These are phyloP conservation scores for Phenganax stokvisi DNA, from an alignment of 92 coral and sea anemone genomes.

Conservation along the genomic window DNA sequence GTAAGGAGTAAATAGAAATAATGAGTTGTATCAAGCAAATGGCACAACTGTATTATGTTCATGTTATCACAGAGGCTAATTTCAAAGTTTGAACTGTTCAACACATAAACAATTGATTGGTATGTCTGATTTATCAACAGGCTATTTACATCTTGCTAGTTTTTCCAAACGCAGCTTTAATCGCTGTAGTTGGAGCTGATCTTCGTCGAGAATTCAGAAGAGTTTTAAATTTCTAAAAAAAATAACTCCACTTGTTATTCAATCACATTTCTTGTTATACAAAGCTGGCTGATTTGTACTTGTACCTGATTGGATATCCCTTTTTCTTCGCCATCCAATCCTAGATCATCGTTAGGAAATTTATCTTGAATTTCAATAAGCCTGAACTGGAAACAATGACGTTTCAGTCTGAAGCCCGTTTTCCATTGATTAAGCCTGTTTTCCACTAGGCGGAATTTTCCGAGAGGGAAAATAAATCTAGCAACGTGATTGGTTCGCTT, in stretches of 20 bases:
- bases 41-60: neutral
- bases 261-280: neutral
- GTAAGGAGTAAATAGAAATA: neutral
- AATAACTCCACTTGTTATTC: neutral
- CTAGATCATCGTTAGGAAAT: conserved; percentile 88
- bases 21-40: neutral
- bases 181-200: conserved; percentile 83
- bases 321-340: conserved; percentile 67
- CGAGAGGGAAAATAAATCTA: too few relatives aligned
- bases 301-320: conserved; percentile 62
- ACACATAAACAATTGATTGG: neutral
- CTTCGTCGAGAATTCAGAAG: conserved; percentile 57
- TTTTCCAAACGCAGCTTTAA: conserved; percentile 74
- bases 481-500: too few relatives aligned
- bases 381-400: conserved; percentile 55
- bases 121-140: neutral
- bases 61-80: neutral
- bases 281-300: neutral
- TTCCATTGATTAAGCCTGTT: neutral
- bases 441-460: too few relatives aligned
- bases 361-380: conserved; percentile 89
- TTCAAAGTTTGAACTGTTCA: neutral
- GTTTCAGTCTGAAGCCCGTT: conserved; percentile 2
- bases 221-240: neutral
- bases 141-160: conserved; percentile 35